These are phyloP conservation scores for Elachura formosa DNA, from an alignment of 2,113 vertebrate species.

Conservation along the genomic window DNA sequence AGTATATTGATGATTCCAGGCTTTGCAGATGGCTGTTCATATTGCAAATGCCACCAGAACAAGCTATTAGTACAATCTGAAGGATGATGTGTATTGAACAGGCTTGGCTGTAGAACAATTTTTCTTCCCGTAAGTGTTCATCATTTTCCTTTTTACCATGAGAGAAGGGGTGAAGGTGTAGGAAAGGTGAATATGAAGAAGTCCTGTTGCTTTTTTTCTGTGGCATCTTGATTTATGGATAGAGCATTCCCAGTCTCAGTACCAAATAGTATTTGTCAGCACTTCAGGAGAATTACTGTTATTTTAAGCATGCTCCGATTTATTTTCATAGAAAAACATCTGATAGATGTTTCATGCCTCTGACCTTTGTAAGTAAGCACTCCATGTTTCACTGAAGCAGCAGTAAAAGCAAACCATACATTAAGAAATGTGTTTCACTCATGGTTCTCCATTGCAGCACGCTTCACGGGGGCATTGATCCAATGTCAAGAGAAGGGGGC, in stretches of 20 bases:
- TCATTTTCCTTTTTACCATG: background rate
- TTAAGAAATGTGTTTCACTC: background rate
- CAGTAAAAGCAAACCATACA: background rate
- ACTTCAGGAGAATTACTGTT: background rate
- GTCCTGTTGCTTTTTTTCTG: background rate
- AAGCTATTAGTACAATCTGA: background rate
- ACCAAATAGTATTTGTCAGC: background rate
- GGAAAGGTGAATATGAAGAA: background rate
- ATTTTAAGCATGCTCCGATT: background rate
- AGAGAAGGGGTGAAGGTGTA: background rate
- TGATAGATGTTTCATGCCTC: background rate
- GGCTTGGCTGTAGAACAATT: background rate
- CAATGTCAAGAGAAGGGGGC: background rate
- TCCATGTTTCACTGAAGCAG: background rate
- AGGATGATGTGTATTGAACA: fast-evolving
- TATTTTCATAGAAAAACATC: background rate
- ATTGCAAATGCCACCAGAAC: background rate
- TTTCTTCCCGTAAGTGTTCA: background rate
- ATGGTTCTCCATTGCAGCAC: background rate
- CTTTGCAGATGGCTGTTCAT: background rate
- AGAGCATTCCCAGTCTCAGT: background rate
- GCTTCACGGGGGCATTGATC: background rate
- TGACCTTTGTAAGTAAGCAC: background rate
- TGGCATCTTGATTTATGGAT: background rate
- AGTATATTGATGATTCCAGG: background rate